phyloP scores from a whole-genome alignment of 2,113 vertebrate genomes.

The Pelusios castaneus region DNA sequence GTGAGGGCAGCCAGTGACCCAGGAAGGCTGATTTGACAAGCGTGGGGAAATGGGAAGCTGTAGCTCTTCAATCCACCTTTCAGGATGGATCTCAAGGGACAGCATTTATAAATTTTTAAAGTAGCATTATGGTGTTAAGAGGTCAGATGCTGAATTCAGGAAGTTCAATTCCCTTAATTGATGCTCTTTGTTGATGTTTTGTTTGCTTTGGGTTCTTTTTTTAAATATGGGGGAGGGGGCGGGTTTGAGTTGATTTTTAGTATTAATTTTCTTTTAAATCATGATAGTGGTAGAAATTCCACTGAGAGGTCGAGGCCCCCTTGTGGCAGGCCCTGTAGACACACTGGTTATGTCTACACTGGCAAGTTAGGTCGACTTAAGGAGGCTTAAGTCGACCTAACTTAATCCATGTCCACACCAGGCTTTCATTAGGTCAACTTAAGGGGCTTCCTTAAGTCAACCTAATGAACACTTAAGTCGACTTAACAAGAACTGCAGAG shows the following conservation, averaged over 20 bases:
- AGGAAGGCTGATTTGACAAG: neutral
- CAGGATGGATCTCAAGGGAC: neutral
- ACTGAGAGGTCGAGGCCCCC: neutral
- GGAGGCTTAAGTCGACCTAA: too few relatives aligned
- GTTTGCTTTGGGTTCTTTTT: neutral
- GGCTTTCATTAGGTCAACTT: too few relatives aligned
- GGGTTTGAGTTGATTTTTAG: neutral
- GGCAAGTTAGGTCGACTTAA: too few relatives aligned
- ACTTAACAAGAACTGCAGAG: too few relatives aligned
- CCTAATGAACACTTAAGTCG: too few relatives aligned
- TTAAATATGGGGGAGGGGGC: neutral
- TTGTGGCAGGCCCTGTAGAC: neutral
- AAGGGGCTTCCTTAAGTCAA: too few relatives aligned
- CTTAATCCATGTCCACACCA: too few relatives aligned
- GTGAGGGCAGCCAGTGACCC: neutral
- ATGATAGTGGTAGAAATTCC: neutral
- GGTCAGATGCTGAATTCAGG: neutral
- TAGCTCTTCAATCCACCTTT: neutral
- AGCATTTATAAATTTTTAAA: neutral
- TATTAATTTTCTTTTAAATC: neutral
- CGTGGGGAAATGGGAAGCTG: neutral
- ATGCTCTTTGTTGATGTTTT: neutral
- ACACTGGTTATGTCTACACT: neutral
- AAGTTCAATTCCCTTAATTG: neutral
- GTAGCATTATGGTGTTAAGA: neutral